Base-by-base conservation (phyloP, 2,113 vertebrate species). In the Peromyscus leucopus region DNA sequence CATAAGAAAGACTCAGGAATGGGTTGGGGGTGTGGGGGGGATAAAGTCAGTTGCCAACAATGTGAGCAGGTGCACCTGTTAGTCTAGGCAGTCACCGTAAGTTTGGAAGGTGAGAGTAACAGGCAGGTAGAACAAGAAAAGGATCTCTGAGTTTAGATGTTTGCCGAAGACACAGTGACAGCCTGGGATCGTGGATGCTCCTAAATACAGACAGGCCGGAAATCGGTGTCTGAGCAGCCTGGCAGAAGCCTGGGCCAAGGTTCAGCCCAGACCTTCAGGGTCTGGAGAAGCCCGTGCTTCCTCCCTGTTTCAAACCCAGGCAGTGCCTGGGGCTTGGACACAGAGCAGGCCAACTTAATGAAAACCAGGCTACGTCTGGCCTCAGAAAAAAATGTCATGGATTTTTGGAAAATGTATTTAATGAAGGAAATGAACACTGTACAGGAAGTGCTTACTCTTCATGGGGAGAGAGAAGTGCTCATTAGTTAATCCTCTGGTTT, bases 371-470 rank as follows among this genome's bases (percentile, higher is more conserved):
- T 11, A 11, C 26, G 42, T 86, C 90, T 96, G 90, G 80, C 84
- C 71, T 92, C 57, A 72, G 71, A 88, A 95, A 88, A 82, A 72
- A 39, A 24, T 48, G 17, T 55, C 76, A 15, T 2, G 7, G 48
- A 24, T 21, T 92, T 97, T 95, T 76, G 61, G 80, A 83, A 96
- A 93, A 90, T 69, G 8, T 94, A 36, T 89, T 92, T 72, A 85
- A 90, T 72, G 46, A 95, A 97, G 95, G 96, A 97, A 97, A 88
- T 93, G 92, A 90, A 61, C 51, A 91, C 80, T 51, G 0, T 63
- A 26, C 89, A 85, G 89, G 76, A 97, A 94, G 67, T 89, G n/a
- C 87, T 92, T 65, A 75, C 24, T 84, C 28, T 75, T 87, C 65
- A 76, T 36, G 79, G 48, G 36, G 88, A 92, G 95, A 76, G n/a